These are phyloP conservation scores for Oceanodroma leucorhoa DNA, from an alignment of 2,797 vertebrate genomes.

Conservation along the genomic window DNA sequence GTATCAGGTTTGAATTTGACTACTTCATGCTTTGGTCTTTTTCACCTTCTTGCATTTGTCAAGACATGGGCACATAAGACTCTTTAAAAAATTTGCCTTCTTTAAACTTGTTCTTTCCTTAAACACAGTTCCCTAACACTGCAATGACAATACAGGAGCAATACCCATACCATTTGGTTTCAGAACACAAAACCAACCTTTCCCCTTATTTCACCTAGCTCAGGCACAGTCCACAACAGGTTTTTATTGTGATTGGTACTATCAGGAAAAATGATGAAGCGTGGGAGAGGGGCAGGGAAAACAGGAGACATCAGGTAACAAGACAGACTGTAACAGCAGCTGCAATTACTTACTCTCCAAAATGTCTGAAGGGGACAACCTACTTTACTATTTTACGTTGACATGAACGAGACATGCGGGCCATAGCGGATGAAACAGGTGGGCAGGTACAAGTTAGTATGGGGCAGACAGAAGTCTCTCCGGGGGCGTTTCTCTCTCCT, in stretches of 20 bases:
- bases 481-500: accelerated
- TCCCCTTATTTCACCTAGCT: background rate
- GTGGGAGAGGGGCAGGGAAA: accelerated
- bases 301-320: background rate
- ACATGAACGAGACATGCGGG: accelerated
- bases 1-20: background rate
- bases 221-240: accelerated
- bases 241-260: accelerated
- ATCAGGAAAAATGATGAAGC: accelerated
- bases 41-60: background rate
- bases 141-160: background rate
- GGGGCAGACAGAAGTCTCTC: accelerated
- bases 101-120: background rate
- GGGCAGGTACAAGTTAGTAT: accelerated
- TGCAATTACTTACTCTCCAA: no score
- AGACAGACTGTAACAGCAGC: background rate
- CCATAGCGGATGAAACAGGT: accelerated
- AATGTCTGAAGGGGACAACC: accelerated
- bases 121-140: background rate
- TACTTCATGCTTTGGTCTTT: background rate
- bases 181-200: background rate
- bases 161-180: background rate
- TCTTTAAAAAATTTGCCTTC: no score
- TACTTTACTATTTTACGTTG: accelerated
- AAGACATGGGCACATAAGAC: accelerated